These are phyloP conservation scores for Peromyscus maniculatus DNA, from an alignment of 2,113 vertebrate species.

Conservation along the genomic window DNA sequence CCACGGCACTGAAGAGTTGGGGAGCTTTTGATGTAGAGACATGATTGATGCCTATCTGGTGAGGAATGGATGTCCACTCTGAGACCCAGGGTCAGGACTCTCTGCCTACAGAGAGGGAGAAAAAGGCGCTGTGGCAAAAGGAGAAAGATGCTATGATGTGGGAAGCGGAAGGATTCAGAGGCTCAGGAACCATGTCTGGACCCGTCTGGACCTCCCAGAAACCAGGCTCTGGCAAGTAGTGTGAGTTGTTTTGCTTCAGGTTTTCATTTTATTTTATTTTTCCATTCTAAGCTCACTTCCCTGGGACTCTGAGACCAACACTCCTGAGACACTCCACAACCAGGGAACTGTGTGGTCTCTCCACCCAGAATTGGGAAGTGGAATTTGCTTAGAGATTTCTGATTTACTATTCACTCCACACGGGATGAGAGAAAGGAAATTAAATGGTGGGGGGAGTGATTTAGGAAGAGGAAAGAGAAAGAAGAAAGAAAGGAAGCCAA, in stretches of 20 bases:
- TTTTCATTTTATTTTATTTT: background rate
- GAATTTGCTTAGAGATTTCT: background rate
- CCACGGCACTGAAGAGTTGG: fast-evolving
- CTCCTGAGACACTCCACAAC: fast-evolving
- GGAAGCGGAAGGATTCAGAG: background rate
- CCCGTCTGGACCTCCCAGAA: background rate
- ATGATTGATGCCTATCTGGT: fast-evolving
- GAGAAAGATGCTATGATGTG: fast-evolving
- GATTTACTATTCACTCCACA: background rate
- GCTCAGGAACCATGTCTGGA: background rate
- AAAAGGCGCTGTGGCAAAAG: no score
- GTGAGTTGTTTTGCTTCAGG: background rate
- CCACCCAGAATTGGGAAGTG: background rate
- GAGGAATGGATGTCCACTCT: background rate
- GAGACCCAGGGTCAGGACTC: background rate
- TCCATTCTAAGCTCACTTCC: background rate
- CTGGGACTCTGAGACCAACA: no score
- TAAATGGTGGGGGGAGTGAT: background rate
- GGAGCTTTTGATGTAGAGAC: fast-evolving
- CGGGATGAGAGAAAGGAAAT: background rate
- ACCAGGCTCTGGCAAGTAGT: background rate
- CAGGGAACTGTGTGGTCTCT: background rate
- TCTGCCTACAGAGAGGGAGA: background rate
- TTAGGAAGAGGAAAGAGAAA: background rate
- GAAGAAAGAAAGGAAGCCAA: background rate